Evolutionary conservation across 2,797 vertebrate species (phyloP), one percentile per base, ranked within the genome.

Genomic region (Gallirallus australis): DNA sequence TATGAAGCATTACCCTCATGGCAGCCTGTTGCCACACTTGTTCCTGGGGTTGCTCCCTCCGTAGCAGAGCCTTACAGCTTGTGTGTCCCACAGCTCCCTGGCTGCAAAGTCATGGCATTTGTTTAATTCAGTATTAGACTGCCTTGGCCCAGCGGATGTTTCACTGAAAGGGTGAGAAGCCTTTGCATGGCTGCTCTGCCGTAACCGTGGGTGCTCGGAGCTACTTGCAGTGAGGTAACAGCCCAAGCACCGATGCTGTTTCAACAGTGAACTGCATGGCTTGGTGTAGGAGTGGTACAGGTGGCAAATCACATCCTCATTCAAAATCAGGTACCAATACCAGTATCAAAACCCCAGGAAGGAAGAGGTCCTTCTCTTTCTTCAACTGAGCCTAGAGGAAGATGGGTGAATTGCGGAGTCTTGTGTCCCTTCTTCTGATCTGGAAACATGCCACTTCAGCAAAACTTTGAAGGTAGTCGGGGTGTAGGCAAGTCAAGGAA

Each of bases 241-340:
- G 11, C 68, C 47, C 42, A 24, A 70, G 14, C n/a, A 20, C 23
- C 0, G 0, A 31, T 30, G 33, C 47, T 77, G 5, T 73, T 91
- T 59, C 52, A 57, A 17, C 47, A 57, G 33, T 45, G 76, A 56
- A n/a, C 11, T 0, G 0, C 28, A 6, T 9, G 42, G 23, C 30
- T 73, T 56, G 31, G 57, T 40, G 6, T 39, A 54, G 21, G 42
- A 23, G 72, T 20, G 52, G 54, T 8, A 42, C 6, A 28, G 28
- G 33, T 83, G 63, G 56, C 31, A 72, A 82, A 61, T 82, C 50
- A 57, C 31, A 50, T 28, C 28, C 40, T 40, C 57, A 24, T 79
- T 54, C 59, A 59, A 79, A 89, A 65, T 25, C 28, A 45, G 37
- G 23, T 78, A 50, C 60, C 25, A 33, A 12, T 40, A 9, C 40